Conservation (phyloP, 2,113 vertebrate genomes). For the Carassius auratus region DNA sequence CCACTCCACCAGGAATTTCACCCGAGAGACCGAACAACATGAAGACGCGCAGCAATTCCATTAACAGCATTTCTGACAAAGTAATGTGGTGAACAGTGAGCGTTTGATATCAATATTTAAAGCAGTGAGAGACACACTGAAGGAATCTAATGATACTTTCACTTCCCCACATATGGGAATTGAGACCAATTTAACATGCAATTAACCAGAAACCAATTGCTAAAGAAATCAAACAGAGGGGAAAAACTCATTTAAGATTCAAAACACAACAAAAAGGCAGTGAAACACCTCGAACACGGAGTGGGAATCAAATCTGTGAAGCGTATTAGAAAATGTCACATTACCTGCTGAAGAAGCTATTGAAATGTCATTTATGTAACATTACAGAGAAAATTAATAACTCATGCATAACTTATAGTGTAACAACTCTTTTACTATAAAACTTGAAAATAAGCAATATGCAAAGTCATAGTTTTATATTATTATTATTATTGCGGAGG, state of each 20-base stretch:
- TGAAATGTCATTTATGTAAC: constrained; percentile 17
- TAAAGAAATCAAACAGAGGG: constrained; percentile 29
- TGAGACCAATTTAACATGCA: constrained; percentile 47
- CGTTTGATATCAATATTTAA: constrained; percentile 31
- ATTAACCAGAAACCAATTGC: constrained; percentile 55
- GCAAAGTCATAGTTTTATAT: background rate
- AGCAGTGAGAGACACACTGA: background rate
- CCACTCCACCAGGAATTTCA: no score
- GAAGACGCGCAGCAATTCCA: background rate
- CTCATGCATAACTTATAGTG: background rate
- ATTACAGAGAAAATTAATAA: background rate
- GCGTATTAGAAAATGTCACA: constrained; percentile 18
- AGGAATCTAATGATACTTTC: constrained; percentile 40
- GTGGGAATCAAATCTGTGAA: constrained; percentile 18
- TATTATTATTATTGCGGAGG: no score
- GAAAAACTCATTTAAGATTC: constrained; percentile 16
- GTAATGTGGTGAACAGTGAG: background rate
- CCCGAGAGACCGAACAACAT: no score
- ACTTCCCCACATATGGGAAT: constrained; percentile 30
- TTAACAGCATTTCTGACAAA: background rate
- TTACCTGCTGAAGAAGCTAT: background rate
- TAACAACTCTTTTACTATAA: no score
- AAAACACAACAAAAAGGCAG: constrained; percentile 1
- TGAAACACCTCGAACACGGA: background rate
- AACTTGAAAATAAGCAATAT: background rate